Evolutionary conservation across 2,797 vertebrate genomes (phyloP), one percentile per base, ranked within the genome.

Genomic region (Poeciliopsis paucimaculata): DNA sequence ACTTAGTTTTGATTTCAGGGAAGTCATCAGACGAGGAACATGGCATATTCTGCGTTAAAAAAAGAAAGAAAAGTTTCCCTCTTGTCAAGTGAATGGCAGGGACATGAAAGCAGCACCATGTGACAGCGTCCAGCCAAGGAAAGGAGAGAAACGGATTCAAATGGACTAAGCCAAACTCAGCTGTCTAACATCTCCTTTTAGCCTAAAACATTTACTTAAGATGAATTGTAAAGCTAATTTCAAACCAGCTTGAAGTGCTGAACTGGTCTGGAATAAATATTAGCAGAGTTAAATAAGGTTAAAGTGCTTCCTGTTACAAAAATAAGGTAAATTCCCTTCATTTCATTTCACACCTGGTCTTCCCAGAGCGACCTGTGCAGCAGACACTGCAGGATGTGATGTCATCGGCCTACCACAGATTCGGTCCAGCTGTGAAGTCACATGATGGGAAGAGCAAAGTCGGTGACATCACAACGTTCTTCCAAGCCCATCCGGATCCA

Each of bases 241-340:
- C 28, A 62, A n/a, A 62, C 31, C 47, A 72, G 60, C 46, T 73
- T 28, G 16, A 36, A 73, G 5, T 9, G 18, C 72, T 43, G 5
- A 72, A 73, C 43, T n/a, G n/a, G 73, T 55, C n/a, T 26, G 70
- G 47, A 51, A 46, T 43, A 73, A 70, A 70, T 36, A 39, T 39
- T 71, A 75, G 55, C 31, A 39, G 3, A 77, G 46, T 51, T 34
- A 51, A 18, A 41, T 47, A 7, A 62, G 28, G 66, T 72, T 95
- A 93, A 94, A 93, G 93, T 93, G 93, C 90, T 77, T 83, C 73
- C 74, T 82, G 81, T 84, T 87, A 80, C 5, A 72, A 87, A 82
- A 82, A 79, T 66, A 86, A 81, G 79, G 80, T 26, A 23, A 46
- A 76, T 64, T 86, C 47, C 75, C 23, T 53, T 66, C 0, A 62